Base-by-base conservation (phyloP, 2,888 invertebrate genomes). In the Iphiclides podalirius region DNA sequence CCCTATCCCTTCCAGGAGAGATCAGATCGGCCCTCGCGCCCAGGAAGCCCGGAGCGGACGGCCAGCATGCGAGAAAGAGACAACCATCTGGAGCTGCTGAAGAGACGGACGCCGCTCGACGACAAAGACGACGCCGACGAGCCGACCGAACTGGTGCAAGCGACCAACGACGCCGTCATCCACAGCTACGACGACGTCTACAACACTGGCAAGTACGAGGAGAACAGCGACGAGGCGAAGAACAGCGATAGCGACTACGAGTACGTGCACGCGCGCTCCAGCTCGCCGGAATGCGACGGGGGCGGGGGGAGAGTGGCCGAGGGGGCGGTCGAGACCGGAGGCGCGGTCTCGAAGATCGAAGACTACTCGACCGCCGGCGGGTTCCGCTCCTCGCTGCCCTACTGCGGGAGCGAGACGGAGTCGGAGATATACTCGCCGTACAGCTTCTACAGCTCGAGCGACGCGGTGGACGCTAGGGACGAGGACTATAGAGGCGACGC, bases 31-130 rank as follows among this genome's bases (percentile, higher is more conserved):
- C 94, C 50, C 90, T 96, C 63, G 94, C 94, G n/a, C 43, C 94
- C 95, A 9, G 91, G 94, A 48, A 96, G 96, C 78, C 96, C 96
- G 11, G 95, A 95, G 75, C 89, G 96, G 56, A 95, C 95, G 12
- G 95, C 95, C 36, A 96, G 96, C 72, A 94, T 96, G 93, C 90
- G 95, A 61, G 95, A 95, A 77, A 90, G 94, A 52, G 93, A 93
- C 78, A 92, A 93, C 2, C 91, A 92, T 60, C 75, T 92, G 61
- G 92, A 93, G 70, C 84, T 91, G 40, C 89, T 90, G 17, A 89
- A 89, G 61, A 80, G 89, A 47, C 72, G 85, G 53, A 82, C 76
- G n/a, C n/a, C n/a, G n/a, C n/a, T n/a, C 47, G 90, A 90, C 66
- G 91, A 91, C 54, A 90, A 89, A 67, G 90, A 90, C 60, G 88